Conservation (phyloP, 1,140 invertebrate genomes). For the Heliconius nattereri region DNA sequence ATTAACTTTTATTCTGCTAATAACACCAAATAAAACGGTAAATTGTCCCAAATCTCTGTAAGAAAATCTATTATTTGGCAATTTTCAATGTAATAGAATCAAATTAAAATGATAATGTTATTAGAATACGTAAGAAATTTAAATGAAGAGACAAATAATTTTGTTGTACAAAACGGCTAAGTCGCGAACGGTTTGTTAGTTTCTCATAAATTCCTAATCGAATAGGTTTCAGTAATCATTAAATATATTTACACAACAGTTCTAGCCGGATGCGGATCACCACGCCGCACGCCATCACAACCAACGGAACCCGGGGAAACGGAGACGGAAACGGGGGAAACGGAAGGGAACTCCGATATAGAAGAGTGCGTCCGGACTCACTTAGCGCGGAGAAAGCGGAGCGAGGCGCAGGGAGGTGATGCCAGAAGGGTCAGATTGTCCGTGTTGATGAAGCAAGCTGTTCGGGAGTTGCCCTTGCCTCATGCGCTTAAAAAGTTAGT, state of each 20-base stretch:
- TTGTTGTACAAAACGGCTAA: too few relatives aligned
- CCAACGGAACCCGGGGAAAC: background rate
- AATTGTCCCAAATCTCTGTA: too few relatives aligned
- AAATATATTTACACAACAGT: background rate
- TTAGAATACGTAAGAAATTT: too few relatives aligned
- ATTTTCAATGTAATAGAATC: too few relatives aligned
- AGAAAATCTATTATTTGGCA: too few relatives aligned
- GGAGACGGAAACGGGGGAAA: background rate
- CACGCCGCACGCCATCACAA: background rate
- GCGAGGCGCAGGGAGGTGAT: conserved; percentile 36
- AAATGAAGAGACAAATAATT: too few relatives aligned
- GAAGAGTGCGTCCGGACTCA: conserved; percentile 33
- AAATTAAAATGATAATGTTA: too few relatives aligned
- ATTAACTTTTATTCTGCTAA: too few relatives aligned
- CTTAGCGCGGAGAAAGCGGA: conserved; percentile 34
- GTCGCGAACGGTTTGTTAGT: too few relatives aligned
- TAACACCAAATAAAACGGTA: too few relatives aligned
- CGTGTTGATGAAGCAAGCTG: conserved; percentile 56
- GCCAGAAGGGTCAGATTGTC: conserved; percentile 59
- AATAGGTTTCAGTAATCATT: background rate
- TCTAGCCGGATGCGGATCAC: background rate
- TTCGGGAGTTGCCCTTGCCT: conserved; percentile 63
- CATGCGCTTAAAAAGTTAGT: conserved; percentile 58
- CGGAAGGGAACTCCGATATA: conserved; percentile 1
- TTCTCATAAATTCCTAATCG: background rate